Conservation (phyloP, 2,113 vertebrate genomes). For the Halcyon senegalensis region DNA sequence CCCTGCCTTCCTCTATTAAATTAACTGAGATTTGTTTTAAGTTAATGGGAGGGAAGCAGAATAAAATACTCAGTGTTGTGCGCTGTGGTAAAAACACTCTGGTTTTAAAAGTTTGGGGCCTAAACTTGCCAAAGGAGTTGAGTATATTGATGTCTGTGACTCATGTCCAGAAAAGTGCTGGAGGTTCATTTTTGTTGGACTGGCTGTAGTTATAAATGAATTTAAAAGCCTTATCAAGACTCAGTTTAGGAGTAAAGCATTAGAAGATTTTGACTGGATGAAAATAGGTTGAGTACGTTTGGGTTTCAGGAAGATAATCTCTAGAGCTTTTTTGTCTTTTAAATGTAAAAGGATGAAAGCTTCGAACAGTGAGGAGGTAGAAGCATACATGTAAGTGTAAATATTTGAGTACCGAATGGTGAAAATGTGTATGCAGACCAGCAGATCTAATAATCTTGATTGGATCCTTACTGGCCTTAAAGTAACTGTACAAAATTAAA, state of each 20-base stretch:
- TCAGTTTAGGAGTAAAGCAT: accelerated
- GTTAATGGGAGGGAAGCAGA: background rate
- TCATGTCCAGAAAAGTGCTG: background rate
- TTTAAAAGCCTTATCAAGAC: background rate
- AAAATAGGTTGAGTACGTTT: accelerated
- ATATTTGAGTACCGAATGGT: background rate
- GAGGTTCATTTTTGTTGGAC: background rate
- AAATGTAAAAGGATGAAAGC: background rate
- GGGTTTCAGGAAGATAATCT: background rate
- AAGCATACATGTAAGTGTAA: background rate
- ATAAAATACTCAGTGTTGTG: background rate
- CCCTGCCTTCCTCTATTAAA: too few species aligned
- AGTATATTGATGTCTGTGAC: background rate
- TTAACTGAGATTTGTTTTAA: background rate
- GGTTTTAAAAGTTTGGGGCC: background rate
- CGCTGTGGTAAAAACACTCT: background rate
- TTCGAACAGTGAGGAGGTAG: background rate
- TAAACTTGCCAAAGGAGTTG: background rate
- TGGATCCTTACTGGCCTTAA: background rate
- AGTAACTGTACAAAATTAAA: background rate
- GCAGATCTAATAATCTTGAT: background rate
- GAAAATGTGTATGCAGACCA: background rate
- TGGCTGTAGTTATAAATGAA: background rate
- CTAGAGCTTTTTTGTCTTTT: background rate
- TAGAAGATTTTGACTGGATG: background rate